Conservation (phyloP, 37 sponge, comb jelly and placozoan species). For the Hexactinellida sp. region DNA sequence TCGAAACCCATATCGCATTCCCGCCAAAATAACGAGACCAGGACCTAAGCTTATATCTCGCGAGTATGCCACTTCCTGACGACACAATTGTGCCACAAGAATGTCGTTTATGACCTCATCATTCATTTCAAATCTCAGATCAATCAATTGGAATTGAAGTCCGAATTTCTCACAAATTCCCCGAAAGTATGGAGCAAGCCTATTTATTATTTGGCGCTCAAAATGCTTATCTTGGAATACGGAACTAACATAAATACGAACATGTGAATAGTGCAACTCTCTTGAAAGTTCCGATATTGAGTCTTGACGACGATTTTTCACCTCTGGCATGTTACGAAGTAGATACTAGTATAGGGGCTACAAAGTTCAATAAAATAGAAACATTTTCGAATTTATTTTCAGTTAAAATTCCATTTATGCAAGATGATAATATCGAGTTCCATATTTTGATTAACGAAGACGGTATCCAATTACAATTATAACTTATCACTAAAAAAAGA, state of each 20-base stretch:
- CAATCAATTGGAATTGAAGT: not conserved
- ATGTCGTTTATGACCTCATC: not conserved
- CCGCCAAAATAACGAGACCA: conserved; percentile 16
- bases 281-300: not conserved
- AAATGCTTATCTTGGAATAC: not conserved
- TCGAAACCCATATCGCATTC: conserved; percentile 55
- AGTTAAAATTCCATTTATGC: no score
- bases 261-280: not conserved
- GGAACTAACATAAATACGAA: conserved; percentile 10
- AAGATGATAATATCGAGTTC: no score
- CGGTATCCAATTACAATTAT: no score
- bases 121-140: not conserved
- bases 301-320: not conserved
- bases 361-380: no score
- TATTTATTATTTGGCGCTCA: not conserved
- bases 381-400: no score
- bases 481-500: no score
- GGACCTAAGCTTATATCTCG: not conserved
- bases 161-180: not conserved
- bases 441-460: no score
- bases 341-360: no score
- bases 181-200: not conserved
- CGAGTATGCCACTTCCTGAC: conserved; percentile 10
- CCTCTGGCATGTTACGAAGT: conserved; percentile 9
- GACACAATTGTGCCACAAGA: conserved; percentile 9